Evolutionary conservation across 2,888 invertebrate genomes (phyloP), one percentile per base, ranked within the genome.

Genomic region (Enoplolaimus lenunculus): DNA sequence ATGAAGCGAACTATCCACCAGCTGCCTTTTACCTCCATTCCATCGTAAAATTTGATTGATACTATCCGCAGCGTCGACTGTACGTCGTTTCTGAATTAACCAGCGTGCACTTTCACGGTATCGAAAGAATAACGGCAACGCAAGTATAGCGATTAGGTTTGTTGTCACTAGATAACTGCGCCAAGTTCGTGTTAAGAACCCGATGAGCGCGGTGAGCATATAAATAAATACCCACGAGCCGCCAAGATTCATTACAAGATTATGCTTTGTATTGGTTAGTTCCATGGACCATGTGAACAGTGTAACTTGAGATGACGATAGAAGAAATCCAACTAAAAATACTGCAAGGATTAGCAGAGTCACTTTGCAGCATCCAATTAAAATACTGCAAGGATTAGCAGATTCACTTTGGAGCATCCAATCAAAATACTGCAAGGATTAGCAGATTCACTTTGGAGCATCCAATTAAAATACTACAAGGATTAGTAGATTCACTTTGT

Each of bases 271-370:
- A 31, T 70, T 66, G 21, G 60, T 60, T 57, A 35, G 2, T 34
- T 71, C 71, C 71, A 71, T 69, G 28, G 35, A 2, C 71, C 71
- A 71, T 2, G 69, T 62, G 34, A 71, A 71, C 7, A 60, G 29
- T 16, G 45, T 35, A 21, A 16, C 26, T 1, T 16, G 29, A 13
- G 71, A 13, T 1, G 71, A 57, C 28, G 64, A 2, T 26, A 35
- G 1, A 1, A 70, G 34, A 13, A 66, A 66, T 7, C 67, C 67
- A n/a, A 66, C 34, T 31, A 31, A 66, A 66, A 66, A 62, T n/a
- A n/a, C n/a, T n/a, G n/a, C n/a, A n/a, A n/a, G n/a, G n/a, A n/a
- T n/a, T n/a, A n/a, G n/a, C n/a, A n/a, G n/a, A n/a, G n/a, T n/a
- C n/a, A n/a, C n/a, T n/a, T n/a, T n/a, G n/a, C n/a, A n/a, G n/a